Base-by-base conservation (phyloP, 64 coral and sea anemone species). In the Cladopsammia gracilis region DNA sequence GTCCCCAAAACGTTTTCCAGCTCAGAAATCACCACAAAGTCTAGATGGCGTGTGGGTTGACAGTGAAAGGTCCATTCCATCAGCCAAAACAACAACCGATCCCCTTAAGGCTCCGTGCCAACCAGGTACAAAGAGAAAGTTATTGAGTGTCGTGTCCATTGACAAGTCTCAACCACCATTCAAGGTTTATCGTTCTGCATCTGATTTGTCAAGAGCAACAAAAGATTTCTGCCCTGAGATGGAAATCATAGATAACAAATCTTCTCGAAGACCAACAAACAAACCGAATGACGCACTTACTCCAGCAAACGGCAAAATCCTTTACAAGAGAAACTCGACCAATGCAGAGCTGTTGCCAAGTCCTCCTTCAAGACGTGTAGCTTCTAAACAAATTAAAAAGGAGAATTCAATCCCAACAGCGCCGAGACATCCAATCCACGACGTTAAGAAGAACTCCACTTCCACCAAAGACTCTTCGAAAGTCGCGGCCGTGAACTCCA, bases 211-310 rank as follows among this genome's bases (percentile, higher is more conserved):
- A 20, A 24, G 5, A 14, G 8, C 61, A 4, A 20, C 46, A 67
- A 45, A 45, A 20, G 26, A 82, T 34, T 25, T 46, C 10, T 9
- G 25, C 26, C 26, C 15, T 34, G 78, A 82, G 53, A 45, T 62
- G 13, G 78, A 82, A 82, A 80, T 80, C 15, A 11, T 80, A 43
- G 15, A 43, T 7, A 80, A 14, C 22, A 80, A 80, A 44, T 59
- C 22, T 15, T 16, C 56, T 18, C 23, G 77, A 34, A 15, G 5
- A 43, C 24, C 58, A 45, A 16, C 25, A 5, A 20, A 7, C 7
- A 58, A 53, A 47, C 1, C 9, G 5, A 77, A 54, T 54, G 48
- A 22, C 23, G 50, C 48, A 24, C 6, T n/a, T n/a, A n/a, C n/a
- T n/a, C n/a, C n/a, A 7, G 9, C 75, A 23, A 53, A 25, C 16